Evolutionary conservation across 2,797 vertebrate genomes (phyloP).

Genomic region (Parambassis ranga): DNA sequence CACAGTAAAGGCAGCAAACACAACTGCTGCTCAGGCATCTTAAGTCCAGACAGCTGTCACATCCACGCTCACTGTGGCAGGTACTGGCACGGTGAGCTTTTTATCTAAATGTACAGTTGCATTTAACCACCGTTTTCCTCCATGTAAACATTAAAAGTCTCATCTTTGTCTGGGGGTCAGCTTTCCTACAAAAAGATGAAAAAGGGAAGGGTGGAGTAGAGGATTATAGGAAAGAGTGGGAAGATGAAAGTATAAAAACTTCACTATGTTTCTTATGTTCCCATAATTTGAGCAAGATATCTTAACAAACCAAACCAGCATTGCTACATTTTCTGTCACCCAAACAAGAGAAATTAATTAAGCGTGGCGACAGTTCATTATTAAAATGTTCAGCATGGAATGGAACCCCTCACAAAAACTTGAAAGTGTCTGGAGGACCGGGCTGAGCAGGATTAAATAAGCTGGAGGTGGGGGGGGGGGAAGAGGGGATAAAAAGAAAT

Average conservation of each 20-base stretch:
- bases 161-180: conserved; percentile 14
- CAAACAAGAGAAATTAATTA: too few relatives aligned
- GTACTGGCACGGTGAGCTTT: neutral
- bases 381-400: too few relatives aligned
- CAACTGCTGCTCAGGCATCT: conserved; percentile 34
- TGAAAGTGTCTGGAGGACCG: neutral
- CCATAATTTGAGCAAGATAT: neutral
- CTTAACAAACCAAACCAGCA: neutral
- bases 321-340: too few relatives aligned
- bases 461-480: neutral
- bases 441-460: conserved; percentile 17
- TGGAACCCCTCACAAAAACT: too few relatives aligned
- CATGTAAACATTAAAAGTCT: conserved; percentile 2
- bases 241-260: conserved; percentile 6
- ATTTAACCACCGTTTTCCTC: neutral
- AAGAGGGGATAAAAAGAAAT: neutral
- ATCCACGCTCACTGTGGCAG: neutral
- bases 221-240: neutral
- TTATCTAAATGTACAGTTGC: neutral
- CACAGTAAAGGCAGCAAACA: conserved; percentile 14
- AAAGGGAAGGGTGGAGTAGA: neutral
- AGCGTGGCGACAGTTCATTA: too few relatives aligned
- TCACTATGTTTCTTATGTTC: too few relatives aligned
- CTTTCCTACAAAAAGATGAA: conserved; percentile 28
- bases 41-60: conserved; percentile 10